Conservation (phyloP, 2,888 invertebrate species). For the Ptilodon capucinus region DNA sequence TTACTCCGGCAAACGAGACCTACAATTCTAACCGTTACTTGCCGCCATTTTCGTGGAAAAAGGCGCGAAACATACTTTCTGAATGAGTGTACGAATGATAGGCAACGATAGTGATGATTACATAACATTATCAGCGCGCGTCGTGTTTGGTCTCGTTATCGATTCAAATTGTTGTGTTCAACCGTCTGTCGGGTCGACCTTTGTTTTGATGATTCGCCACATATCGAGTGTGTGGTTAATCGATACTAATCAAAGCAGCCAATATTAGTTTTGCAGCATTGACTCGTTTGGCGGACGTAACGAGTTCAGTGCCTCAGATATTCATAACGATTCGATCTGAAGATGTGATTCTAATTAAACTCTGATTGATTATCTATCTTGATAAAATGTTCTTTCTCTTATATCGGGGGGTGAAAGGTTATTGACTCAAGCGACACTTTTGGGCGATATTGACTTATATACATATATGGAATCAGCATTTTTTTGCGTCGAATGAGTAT, state of each 20-base stretch:
- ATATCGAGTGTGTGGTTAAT: constrained; percentile 51
- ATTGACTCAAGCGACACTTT: too few relatives aligned
- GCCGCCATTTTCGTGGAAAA: constrained; percentile 34
- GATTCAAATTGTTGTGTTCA: constrained; percentile 49
- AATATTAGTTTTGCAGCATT: constrained; percentile 49
- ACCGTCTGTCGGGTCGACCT: constrained; percentile 44
- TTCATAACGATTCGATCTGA: too few relatives aligned
- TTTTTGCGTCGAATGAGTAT: too few relatives aligned
- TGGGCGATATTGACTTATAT: too few relatives aligned
- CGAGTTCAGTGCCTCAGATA: constrained; percentile 6
- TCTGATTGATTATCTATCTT: too few relatives aligned
- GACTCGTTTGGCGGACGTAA: constrained; percentile 20
- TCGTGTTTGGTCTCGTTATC: constrained; percentile 43
- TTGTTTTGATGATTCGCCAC: constrained; percentile 66
- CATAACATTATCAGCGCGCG: constrained; percentile 24
- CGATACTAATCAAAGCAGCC: constrained; percentile 53
- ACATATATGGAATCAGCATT: too few relatives aligned
- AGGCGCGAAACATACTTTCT: constrained; percentile 45
- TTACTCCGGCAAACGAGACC: not conserved
- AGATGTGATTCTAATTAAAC: too few relatives aligned
- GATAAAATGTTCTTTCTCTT: too few relatives aligned
- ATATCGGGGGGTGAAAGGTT: too few relatives aligned
- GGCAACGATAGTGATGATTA: constrained; percentile 9
- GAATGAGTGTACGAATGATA: constrained; percentile 36
- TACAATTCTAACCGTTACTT: not conserved